A percentile compares a stretch with the other conserved stretches of the same genome.
These are phyloP conservation scores for Cosmia trapezina DNA, from an alignment of 2,888 invertebrate species.

Conservation along the genomic window DNA sequence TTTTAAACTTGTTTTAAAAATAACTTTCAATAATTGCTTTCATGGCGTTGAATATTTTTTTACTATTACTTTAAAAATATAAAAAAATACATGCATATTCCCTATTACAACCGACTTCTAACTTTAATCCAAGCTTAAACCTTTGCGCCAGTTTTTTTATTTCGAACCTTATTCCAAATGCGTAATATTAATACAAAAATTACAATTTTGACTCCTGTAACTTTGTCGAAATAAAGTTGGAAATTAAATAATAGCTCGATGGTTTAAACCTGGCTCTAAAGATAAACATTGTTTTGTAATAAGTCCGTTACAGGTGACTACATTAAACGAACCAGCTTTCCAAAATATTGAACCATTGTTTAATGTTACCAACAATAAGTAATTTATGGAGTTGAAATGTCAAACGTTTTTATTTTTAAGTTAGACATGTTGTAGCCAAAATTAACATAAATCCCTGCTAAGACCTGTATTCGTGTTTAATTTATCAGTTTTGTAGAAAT, in stretches of 20 bases:
- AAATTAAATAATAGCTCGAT: not conserved
- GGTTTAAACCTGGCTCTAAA: not conserved
- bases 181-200: not conserved
- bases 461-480: constrained; percentile 12
- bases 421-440: not conserved
- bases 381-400: not conserved
- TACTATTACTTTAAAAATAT: no score
- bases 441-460: constrained; percentile 3
- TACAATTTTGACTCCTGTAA: not conserved
- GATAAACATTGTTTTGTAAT: not conserved
- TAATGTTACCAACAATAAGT: not conserved
- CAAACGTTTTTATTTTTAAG: not conserved
- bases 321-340: not conserved
- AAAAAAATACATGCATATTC: no score
- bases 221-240: no score
- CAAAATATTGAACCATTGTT: not conserved
- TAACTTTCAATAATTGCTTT: no score
- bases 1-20: no score
- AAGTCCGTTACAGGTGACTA: not conserved
- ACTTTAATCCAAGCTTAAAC: not conserved
- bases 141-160: not conserved
- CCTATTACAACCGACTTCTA: not conserved
- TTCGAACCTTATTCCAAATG: not conserved
- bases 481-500: constrained; percentile 34
- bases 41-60: no score